Percentiles rank a stretch among this genome's conserved stretches.
These are phyloP conservation scores for Chrysopa pallens DNA, from an alignment of 1,140 invertebrate species.

Conservation along the genomic window DNA sequence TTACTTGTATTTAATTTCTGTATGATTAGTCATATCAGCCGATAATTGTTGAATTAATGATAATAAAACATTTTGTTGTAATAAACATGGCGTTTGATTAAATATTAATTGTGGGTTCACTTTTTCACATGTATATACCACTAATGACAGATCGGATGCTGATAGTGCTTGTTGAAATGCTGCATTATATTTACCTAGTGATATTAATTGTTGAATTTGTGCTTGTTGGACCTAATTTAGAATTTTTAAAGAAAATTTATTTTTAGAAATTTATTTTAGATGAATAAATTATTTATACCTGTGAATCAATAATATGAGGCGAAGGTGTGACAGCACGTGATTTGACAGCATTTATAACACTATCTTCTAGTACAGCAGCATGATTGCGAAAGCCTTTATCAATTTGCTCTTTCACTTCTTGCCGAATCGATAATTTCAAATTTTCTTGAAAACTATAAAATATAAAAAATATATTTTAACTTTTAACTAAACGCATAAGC, in stretches of 20 bases:
- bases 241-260: conserved; percentile 1
- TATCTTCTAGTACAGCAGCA: conserved; percentile 32
- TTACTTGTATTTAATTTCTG: conserved; percentile 77
- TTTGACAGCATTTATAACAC: conserved; percentile 33
- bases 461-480: no score
- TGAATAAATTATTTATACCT: conserved; percentile 19
- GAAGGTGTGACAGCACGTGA: conserved; percentile 51
- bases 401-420: conserved; percentile 33
- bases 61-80: conserved; percentile 72
- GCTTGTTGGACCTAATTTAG: conserved; percentile 32
- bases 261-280: neutral
- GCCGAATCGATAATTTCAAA: conserved; percentile 15
- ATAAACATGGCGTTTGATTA: conserved; percentile 37
- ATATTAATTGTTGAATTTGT: conserved; percentile 54
- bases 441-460: conserved; percentile 22
- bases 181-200: conserved; percentile 56
- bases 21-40: conserved; percentile 64
- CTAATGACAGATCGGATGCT: conserved; percentile 66
- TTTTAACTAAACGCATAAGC: no score
- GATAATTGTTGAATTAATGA: conserved; percentile 86
- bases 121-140: conserved; percentile 66
- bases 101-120: conserved; percentile 65
- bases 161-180: conserved; percentile 80
- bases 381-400: conserved; percentile 37
- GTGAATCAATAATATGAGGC: conserved; percentile 35